Evolutionary conservation across 2,797 vertebrate genomes (phyloP).

Genomic region (Chrysocyon brachyurus): DNA sequence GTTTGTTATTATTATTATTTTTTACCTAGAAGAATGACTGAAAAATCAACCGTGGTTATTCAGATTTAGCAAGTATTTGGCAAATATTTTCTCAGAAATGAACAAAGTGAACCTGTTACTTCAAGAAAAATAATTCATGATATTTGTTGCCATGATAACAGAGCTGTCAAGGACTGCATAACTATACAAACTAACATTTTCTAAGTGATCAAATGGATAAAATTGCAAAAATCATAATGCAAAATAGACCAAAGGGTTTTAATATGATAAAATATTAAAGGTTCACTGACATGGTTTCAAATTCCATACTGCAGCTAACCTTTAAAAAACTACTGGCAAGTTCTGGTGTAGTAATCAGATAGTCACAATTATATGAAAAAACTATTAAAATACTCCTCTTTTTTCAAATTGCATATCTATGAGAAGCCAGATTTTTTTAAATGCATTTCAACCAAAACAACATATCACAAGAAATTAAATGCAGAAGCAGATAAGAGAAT

Average conservation of each 20-base stretch:
- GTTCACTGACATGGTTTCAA: neutral
- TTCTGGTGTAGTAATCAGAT: conserved; percentile 35
- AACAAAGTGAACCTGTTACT: neutral
- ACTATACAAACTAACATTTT: neutral
- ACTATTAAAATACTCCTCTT: neutral
- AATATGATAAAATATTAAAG: neutral
- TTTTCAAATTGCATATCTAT: neutral
- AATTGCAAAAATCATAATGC: neutral
- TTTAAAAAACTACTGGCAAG: conserved; percentile 34
- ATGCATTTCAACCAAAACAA: conserved; percentile 10
- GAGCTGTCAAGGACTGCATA: neutral
- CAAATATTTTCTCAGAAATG: conserved; percentile 14
- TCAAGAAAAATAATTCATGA: neutral
- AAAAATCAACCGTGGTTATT: neutral
- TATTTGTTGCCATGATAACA: neutral
- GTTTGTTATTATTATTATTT: neutral
- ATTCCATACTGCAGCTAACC: neutral
- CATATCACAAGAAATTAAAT: neutral
- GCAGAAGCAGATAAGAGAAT: conserved; percentile 27
- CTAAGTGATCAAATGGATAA: neutral
- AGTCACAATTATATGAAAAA: conserved; percentile 27
- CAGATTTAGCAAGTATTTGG: neutral
- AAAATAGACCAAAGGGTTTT: conserved; percentile 20
- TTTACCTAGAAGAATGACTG: neutral
- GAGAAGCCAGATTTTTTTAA: neutral